phyloP scores from a whole-genome alignment of 2,797 vertebrate species.

The Zonotrichia albicollis region DNA sequence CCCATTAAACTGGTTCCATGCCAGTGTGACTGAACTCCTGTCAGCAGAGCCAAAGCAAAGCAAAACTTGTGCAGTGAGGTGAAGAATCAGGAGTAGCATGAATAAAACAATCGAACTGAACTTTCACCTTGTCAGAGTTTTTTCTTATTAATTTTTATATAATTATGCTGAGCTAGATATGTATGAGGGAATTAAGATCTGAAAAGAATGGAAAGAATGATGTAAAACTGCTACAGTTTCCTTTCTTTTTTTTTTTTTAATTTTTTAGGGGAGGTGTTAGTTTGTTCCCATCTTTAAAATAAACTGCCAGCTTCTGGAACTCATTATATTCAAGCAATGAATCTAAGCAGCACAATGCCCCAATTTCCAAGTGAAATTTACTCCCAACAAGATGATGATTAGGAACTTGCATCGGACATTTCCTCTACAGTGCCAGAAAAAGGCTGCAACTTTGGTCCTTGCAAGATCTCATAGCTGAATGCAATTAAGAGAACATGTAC shows the following conservation, averaged over 20 bases:
- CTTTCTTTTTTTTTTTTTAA: neutral
- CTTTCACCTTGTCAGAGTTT: neutral
- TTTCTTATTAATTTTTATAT: neutral
- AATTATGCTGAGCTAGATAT: neutral
- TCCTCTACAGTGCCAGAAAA: neutral
- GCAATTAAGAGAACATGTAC: neutral
- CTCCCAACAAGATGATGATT: neutral
- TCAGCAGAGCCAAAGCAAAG: neutral
- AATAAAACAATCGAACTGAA: neutral
- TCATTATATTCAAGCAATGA: neutral
- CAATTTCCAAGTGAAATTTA: neutral
- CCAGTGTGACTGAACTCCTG: neutral
- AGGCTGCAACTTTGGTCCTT: neutral
- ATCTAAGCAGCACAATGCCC: neutral
- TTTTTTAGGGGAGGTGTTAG: accelerated
- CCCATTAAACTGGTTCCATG: neutral
- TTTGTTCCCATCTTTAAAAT: neutral
- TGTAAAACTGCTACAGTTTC: neutral
- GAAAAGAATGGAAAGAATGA: neutral
- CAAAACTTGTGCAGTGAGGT: neutral
- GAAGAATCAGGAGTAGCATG: neutral
- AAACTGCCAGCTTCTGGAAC: neutral
- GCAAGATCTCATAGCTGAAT: neutral
- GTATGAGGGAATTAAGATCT: neutral
- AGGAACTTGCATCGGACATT: neutral